Evolutionary conservation across 1,140 invertebrate species (phyloP).

Genomic region (Bombus difficillimus): DNA sequence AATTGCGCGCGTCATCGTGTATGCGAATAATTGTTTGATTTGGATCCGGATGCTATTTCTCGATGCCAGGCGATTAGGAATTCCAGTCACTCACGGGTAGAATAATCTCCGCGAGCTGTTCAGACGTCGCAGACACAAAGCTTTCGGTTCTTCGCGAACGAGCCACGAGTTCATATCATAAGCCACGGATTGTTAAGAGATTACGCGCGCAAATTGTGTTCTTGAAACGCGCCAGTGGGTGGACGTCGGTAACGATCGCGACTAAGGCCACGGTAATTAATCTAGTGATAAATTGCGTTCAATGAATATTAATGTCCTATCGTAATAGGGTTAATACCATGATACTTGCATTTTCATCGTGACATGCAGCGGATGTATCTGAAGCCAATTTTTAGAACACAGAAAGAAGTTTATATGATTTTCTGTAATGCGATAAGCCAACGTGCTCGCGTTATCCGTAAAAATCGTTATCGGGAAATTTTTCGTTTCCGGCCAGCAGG

Average conservation of each 20-base stretch:
- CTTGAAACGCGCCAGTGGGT: slow-evolving; percentile 35
- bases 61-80: slow-evolving; percentile 25
- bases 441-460: not conserved
- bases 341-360: not conserved
- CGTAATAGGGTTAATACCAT: not conserved
- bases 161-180: not conserved
- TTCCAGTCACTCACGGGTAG: slow-evolving; percentile 32
- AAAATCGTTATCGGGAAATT: slow-evolving; percentile 15
- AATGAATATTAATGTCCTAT: slow-evolving; percentile 26
- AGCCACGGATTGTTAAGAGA: slow-evolving; percentile 29
- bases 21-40: slow-evolving; percentile 53
- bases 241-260: slow-evolving; percentile 42
- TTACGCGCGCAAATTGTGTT: slow-evolving; percentile 54
- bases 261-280: slow-evolving; percentile 7
- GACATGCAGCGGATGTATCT: too few species aligned
- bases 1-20: not conserved
- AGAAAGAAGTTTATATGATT: too few species aligned
- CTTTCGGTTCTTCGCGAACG: not conserved
- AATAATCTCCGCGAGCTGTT: slow-evolving; percentile 32
- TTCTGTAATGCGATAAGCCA: not conserved
- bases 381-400: not conserved
- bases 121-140: not conserved
- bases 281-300: slow-evolving; percentile 37
- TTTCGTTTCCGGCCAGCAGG: slow-evolving; percentile 24
- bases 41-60: slow-evolving; percentile 27